These are phyloP conservation scores for Kryphioiulus occultus DNA, from an alignment of 2,888 invertebrate genomes.

Conservation along the genomic window DNA sequence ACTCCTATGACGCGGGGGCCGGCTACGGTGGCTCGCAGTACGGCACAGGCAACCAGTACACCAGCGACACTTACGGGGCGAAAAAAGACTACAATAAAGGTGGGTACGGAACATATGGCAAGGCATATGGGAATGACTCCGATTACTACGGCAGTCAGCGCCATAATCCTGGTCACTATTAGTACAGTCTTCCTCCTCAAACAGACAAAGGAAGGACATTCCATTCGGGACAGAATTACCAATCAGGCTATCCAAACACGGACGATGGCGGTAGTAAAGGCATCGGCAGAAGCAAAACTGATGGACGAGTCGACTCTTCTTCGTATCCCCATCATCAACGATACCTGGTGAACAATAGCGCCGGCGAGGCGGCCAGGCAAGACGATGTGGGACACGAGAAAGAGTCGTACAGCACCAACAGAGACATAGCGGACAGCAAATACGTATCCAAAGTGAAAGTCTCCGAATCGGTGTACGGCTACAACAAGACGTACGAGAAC, in stretches of 20 bases:
- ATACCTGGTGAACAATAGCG: background rate
- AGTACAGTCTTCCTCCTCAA: slow-evolving; percentile 39
- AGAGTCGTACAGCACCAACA: slow-evolving; percentile 32
- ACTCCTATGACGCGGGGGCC: background rate
- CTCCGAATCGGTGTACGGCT: background rate
- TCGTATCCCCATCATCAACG: background rate
- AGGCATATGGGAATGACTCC: background rate
- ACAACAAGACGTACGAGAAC: slow-evolving; percentile 43
- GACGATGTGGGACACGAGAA: slow-evolving; percentile 6
- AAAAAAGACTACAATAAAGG: slow-evolving; percentile 44
- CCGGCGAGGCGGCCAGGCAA: background rate
- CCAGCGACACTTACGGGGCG: background rate
- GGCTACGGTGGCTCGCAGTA: background rate
- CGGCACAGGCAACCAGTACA: background rate
- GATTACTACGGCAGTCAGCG: slow-evolving; percentile 20
- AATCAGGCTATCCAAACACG: background rate
- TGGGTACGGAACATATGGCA: background rate
- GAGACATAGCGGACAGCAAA: slow-evolving; percentile 22
- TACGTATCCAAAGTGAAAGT: background rate
- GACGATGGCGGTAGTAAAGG: background rate
- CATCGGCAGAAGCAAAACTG: background rate
- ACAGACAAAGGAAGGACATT: slow-evolving; percentile 16
- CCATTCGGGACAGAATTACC: slow-evolving; percentile 16
- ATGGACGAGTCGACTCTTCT: background rate
- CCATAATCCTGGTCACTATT: background rate